A percentile compares a stretch with the other conserved stretches of the same genome.
phyloP scores from a whole-genome alignment of 2,888 invertebrate species.

The Spilarctia lutea region DNA sequence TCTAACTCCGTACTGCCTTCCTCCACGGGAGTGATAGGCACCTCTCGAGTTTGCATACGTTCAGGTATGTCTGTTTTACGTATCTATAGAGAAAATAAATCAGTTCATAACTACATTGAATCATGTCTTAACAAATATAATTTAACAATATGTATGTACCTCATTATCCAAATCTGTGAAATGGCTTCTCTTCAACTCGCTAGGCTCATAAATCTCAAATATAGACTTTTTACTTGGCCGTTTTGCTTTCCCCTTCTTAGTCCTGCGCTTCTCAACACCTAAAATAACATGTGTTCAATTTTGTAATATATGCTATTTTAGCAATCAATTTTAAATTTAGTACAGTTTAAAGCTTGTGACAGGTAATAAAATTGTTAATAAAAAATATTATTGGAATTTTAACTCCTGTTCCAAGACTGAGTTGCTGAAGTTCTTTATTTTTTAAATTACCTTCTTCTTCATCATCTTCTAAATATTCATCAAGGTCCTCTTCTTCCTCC shows the following conservation, averaged over 20 bases:
- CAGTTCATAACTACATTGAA: background rate
- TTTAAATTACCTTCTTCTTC: conserved; percentile 87
- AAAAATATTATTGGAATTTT: too few relatives aligned
- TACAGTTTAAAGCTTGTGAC: too few relatives aligned
- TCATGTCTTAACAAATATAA: background rate
- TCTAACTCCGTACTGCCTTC: conserved; percentile 96
- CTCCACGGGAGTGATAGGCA: conserved; percentile 93
- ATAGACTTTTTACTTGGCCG: conserved; percentile 94
- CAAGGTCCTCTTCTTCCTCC: conserved; percentile 92
- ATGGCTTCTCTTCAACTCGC: conserved; percentile 97
- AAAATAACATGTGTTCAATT: conserved; percentile 9
- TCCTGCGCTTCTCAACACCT: conserved; percentile 85
- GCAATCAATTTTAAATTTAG: too few relatives aligned
- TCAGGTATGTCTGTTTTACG: conserved; percentile 96
- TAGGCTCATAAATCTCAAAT: conserved; percentile 98
- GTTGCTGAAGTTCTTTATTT: background rate
- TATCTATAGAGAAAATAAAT: conserved; percentile 80
- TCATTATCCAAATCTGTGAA: conserved; percentile 97
- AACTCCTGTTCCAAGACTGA: background rate
- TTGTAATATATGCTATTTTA: too few relatives aligned
- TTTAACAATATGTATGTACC: conserved; percentile 62
- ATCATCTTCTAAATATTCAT: conserved; percentile 93
- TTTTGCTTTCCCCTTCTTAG: conserved; percentile 92
- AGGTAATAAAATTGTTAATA: background rate
- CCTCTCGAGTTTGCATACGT: conserved; percentile 95